Evolutionary conservation across 2,797 vertebrate genomes (phyloP), one percentile per base, ranked within the genome.

Genomic region (Molossus molossus): DNA sequence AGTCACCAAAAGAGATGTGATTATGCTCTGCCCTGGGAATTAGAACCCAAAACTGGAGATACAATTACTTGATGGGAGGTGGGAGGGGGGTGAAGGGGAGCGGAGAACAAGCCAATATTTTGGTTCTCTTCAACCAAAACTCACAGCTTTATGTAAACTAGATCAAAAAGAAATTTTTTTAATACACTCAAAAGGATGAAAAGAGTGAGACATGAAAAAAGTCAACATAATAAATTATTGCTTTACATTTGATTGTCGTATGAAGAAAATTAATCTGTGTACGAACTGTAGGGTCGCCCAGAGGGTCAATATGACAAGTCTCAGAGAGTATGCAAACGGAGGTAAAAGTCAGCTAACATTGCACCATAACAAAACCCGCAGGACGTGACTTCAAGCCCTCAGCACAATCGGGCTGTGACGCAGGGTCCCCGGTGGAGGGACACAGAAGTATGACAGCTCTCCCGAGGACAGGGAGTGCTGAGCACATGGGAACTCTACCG

Each of bases 121-220:
- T 86, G 67, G 9, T 88, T 70, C 58, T 84, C 79, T 94, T 92
- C 25, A 53, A 77, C 21, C 11, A 18, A 45, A 40, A 79, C 79
- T 23, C 17, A 55, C 14, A 94, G 55, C 10, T 93, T 90, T 62
- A 79, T 45, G 70, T 50, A 81, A 81, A 67, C 17, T 9, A 81
- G 33, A 40, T 82, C 27, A 48, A 88, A 67, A 80, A 90, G 58
- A 65, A 7, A 5, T 10, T 80, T 81, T 37, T 40, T 29, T 6
- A 15, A 70, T 9, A 21, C 18, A 40, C 57, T 69, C 77, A 33
- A 1, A 96, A 77, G 37, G 17, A 95, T 77, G 72, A 64, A 62
- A 91, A 82, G 17, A 84, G 33, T 53, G 23, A 65, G 70, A 73
- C 60, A 87, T 93, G 60, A 88, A 96, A 89, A 86, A 90, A 25